Base-by-base conservation (phyloP, 2,797 vertebrate species). In the Pempheris klunzingeri region DNA sequence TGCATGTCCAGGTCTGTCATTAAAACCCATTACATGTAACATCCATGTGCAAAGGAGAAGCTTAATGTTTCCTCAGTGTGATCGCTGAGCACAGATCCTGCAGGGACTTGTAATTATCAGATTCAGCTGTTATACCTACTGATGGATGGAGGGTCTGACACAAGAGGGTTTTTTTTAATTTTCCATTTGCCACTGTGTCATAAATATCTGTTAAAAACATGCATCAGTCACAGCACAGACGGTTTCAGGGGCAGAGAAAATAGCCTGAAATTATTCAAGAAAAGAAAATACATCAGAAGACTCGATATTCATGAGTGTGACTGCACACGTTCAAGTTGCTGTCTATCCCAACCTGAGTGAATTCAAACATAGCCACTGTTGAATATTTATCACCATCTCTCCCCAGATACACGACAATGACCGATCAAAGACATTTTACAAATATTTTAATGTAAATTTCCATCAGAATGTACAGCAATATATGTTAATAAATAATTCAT, bases 401-500 rank as follows among this genome's bases (percentile, higher is more conserved):
- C 32, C 18, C 8, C 30, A 65, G 24, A 72, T 20, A 47, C 10
- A 64, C 3, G 15, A 77, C 67, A 80, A 58, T 28, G 24, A 66
- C 50, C 32, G 53, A 61, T 62, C 32, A 47, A 43, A 78, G 52
- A 65, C 70, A 84, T 90, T 92, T 91, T 89, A 81, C 84, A 91
- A 93, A 90, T 88, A 90, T 88, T 94, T 93, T 93, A 93, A 90
- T 94, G 91, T 91, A 93, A 92, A 90, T 87, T 88, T 89, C 79
- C 80, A 90, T 91, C 75, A 84, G 80, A 90, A 92, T 93, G 81
- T 93, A 93, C 90, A 93, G 76, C 89, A 91, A 90, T 92, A 90
- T 91, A 89, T 87, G 84, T 92, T 91, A 92, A 94, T 94, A 93
- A 94, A 94, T 93, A 94, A 90, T 91, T 88, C 80, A 93, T 92